These are phyloP conservation scores for Hemistola chrysoprasaria DNA, from an alignment of 2,888 invertebrate species.

Conservation along the genomic window DNA sequence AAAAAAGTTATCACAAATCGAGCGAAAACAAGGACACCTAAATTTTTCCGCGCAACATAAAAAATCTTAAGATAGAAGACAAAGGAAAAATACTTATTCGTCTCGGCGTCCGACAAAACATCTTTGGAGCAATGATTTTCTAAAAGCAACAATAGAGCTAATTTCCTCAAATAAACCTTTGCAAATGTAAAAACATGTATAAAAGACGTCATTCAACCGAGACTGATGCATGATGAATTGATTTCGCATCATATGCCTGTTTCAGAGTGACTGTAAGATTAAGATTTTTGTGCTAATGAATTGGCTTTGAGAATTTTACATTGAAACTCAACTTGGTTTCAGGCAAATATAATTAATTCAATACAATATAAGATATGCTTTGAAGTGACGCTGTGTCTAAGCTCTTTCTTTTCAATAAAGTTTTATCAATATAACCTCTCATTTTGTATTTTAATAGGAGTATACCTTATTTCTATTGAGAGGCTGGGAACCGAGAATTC, in stretches of 20 bases:
- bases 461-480: too few species aligned
- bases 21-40: too few species aligned
- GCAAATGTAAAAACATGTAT: conserved; percentile 32
- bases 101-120: conserved; percentile 13
- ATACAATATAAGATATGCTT: too few species aligned
- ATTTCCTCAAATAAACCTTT: conserved; percentile 26
- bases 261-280: conserved; percentile 31
- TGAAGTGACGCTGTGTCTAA: too few species aligned
- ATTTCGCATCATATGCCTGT: conserved; percentile 39
- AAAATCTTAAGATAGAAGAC: conserved; percentile 3
- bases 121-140: conserved; percentile 9
- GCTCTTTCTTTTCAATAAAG: too few species aligned
- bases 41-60: background rate
- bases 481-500: too few species aligned
- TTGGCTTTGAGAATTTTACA: background rate
- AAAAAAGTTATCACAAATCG: background rate
- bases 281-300: conserved; percentile 27
- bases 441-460: too few species aligned
- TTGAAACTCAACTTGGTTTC: too few species aligned
- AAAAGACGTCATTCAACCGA: conserved; percentile 37
- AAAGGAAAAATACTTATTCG: conserved; percentile 13
- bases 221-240: conserved; percentile 49
- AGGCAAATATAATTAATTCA: too few species aligned
- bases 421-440: too few species aligned
- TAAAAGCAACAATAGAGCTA: conserved; percentile 23